These are phyloP conservation scores for Ciona savignyi DNA, from an alignment of 23 tunicate species.

Conservation along the genomic window DNA sequence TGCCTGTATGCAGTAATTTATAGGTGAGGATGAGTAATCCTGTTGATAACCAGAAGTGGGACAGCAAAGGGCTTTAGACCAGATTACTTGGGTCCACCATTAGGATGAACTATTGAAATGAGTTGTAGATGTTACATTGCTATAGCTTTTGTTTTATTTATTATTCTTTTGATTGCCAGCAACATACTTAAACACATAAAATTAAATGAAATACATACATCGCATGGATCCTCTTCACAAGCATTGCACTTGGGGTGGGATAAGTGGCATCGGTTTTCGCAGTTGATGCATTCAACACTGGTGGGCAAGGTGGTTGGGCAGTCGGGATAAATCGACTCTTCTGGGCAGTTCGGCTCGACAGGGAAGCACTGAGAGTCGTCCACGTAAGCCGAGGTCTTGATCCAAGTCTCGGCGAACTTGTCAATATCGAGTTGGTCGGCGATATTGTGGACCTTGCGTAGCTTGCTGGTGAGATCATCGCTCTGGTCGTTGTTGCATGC, in stretches of 20 bases:
- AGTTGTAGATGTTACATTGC: no score
- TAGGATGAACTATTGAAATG: no score
- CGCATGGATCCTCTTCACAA: conserved; percentile 42
- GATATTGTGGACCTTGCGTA: background rate
- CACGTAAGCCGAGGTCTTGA: conserved; percentile 19
- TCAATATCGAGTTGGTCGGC: conserved; percentile 6
- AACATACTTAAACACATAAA: no score
- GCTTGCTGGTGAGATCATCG: conserved; percentile 24
- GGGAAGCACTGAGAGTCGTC: conserved; percentile 55
- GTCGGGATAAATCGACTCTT: conserved; percentile 31
- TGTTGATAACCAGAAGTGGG: background rate
- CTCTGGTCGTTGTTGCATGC: conserved; percentile 45
- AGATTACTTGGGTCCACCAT: background rate
- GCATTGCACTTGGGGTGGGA: conserved; percentile 31
- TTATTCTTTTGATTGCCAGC: no score
- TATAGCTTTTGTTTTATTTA: no score
- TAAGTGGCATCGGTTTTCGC: conserved; percentile 37
- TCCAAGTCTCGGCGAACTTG: conserved; percentile 51
- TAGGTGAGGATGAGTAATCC: no score
- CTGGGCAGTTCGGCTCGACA: conserved; percentile 46
- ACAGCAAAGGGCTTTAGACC: background rate
- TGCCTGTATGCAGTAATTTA: conserved; percentile 14
- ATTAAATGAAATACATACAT: conserved; percentile 27
- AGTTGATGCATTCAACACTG: conserved; percentile 43
- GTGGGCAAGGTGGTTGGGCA: conserved; percentile 19